These are phyloP conservation scores for Lagopus muta DNA, from an alignment of 2,113 vertebrate genomes.

Conservation along the genomic window DNA sequence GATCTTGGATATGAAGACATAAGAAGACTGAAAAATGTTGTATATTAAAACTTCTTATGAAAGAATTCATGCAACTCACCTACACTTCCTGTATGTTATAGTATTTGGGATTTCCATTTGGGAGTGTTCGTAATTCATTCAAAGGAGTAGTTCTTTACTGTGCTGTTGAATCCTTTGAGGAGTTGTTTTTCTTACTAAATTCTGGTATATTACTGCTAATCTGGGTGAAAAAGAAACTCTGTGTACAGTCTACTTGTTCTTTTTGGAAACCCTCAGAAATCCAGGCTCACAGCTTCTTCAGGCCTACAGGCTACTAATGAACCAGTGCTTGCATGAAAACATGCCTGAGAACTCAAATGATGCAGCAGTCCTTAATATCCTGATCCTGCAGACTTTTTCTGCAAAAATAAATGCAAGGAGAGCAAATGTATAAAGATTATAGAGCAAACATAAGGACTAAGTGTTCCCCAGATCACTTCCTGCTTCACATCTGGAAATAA, in stretches of 20 bases:
- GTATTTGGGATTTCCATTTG: not conserved
- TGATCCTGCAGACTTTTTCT: not conserved
- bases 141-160: not conserved
- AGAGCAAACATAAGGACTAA: not conserved
- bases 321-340: not conserved
- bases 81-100: not conserved
- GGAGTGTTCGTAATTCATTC: not conserved
- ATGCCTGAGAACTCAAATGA: not conserved
- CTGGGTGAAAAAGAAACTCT: not conserved
- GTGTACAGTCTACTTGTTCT: not conserved
- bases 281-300: not conserved
- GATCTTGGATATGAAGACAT: not conserved
- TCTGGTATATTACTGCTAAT: not conserved
- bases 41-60: not conserved
- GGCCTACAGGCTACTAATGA: not conserved
- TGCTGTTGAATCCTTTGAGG: not conserved
- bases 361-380: not conserved
- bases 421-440: not conserved
- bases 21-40: not conserved
- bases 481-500: not conserved
- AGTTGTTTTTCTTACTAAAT: not conserved
- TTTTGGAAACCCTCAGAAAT: not conserved
- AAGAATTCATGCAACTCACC: not conserved
- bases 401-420: too few relatives aligned
- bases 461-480: not conserved